phyloP scores from a whole-genome alignment of 2,888 invertebrate species.

The Aromia moschata region DNA sequence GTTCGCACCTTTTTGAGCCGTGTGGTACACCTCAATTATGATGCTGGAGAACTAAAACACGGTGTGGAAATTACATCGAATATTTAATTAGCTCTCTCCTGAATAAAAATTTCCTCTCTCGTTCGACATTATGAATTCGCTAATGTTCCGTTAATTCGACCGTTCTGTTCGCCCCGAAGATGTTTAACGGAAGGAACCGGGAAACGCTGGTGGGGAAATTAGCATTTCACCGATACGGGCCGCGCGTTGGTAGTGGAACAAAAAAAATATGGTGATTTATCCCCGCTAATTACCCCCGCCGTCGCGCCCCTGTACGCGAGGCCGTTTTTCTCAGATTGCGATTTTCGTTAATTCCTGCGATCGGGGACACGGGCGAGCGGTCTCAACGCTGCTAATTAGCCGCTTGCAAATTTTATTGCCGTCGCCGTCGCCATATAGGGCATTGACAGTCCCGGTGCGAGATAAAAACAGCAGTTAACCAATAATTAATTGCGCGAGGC shows the following conservation, averaged over 20 bases:
- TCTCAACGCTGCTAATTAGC: conserved; percentile 38
- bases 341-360: conserved; percentile 37
- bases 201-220: conserved; percentile 27
- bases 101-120: neutral
- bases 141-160: neutral
- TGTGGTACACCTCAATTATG: too few species aligned
- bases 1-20: too few species aligned
- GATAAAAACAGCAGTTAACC: neutral
- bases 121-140: neutral
- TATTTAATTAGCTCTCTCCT: neutral
- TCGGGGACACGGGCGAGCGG: conserved; percentile 32
- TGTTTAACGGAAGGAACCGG: neutral
- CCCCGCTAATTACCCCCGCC: conserved; percentile 43
- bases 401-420: conserved; percentile 35
- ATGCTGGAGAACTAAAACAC: too few species aligned
- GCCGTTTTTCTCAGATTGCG: conserved; percentile 36
- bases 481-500: neutral
- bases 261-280: conserved; percentile 48
- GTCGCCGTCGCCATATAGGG: conserved; percentile 2
- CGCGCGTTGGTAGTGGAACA: conserved; percentile 28
- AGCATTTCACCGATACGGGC: conserved; percentile 38
- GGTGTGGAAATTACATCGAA: too few species aligned
- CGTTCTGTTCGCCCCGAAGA: neutral
- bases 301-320: conserved; percentile 39
- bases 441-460: neutral